Percentiles rank a stretch among this genome's conserved stretches.
These are phyloP conservation scores for Coturnix japonica DNA, from an alignment of 2,113 vertebrate species.

Conservation along the genomic window DNA sequence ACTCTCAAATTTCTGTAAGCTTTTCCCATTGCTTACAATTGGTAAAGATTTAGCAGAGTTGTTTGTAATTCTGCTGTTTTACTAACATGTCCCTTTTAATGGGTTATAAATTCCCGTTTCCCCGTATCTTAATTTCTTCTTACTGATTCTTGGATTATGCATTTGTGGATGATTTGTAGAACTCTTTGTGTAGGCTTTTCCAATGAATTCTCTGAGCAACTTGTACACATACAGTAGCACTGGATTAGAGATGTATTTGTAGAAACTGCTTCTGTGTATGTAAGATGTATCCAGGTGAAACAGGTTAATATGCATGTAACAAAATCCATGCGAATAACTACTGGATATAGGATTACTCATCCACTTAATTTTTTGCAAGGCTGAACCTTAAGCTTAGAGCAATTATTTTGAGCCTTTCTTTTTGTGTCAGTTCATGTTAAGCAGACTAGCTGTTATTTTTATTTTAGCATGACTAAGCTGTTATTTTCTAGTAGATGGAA, in stretches of 20 bases:
- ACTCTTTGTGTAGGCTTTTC: not conserved
- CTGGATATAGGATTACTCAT: not conserved
- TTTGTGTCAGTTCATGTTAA: not conserved
- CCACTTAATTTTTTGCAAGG: not conserved
- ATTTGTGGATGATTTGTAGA: not conserved
- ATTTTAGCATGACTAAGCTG: not conserved
- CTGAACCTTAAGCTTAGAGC: not conserved
- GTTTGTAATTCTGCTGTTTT: not conserved
- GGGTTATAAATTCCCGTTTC: not conserved
- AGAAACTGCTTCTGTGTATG: not conserved
- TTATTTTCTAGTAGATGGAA: not conserved
- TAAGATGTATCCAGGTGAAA: not conserved
- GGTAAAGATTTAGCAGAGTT: not conserved
- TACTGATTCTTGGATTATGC: not conserved
- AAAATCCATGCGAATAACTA: not conserved
- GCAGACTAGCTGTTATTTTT: not conserved
- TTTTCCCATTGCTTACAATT: not conserved
- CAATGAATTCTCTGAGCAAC: not conserved
- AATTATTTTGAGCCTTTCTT: not conserved
- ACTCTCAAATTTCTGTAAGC: not conserved
- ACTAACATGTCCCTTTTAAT: not conserved
- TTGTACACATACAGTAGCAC: not conserved
- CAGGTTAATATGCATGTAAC: not conserved
- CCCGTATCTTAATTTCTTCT: not conserved
- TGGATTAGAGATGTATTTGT: not conserved